Percentiles rank a stretch among this genome's conserved stretches.
Conservation (phyloP, 2,888 invertebrate genomes). For the Mimachlamys varia region DNA sequence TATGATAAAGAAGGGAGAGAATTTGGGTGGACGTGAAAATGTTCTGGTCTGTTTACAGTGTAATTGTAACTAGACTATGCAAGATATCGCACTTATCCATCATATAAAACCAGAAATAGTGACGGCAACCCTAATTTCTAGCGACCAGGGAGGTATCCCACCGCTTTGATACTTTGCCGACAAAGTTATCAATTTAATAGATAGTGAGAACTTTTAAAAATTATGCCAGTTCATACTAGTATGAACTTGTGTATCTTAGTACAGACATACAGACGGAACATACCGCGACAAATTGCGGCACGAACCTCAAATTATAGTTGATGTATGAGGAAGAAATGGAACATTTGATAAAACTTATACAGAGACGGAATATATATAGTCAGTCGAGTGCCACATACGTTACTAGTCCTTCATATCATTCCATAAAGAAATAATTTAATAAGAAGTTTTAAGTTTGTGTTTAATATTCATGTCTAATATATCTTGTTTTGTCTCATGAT, state of each 20-base stretch:
- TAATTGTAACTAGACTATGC: conserved; percentile 45
- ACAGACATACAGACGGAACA: not conserved
- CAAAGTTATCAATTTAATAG: conserved; percentile 36
- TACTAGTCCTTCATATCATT: not conserved
- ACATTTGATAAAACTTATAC: not conserved
- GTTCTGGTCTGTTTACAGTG: conserved; percentile 52
- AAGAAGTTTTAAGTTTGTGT: not conserved
- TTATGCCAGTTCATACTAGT: conserved; percentile 31
- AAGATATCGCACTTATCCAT: conserved; percentile 38
- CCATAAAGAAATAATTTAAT: not conserved
- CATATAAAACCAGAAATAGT: conserved; percentile 47
- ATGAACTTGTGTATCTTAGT: conserved; percentile 31
- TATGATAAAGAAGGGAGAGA: conserved; percentile 45
- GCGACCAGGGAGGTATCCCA: conserved; percentile 40
- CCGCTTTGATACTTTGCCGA: conserved; percentile 43
- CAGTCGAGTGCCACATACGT: not conserved
- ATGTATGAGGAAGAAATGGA: not conserved
- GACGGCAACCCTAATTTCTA: conserved; percentile 47
- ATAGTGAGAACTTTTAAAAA: conserved; percentile 36
- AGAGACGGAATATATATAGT: not conserved
- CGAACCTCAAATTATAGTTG: conserved; percentile 22
- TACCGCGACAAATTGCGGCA: not conserved
- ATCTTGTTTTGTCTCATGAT: too few species aligned
- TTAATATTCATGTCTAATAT: not conserved
- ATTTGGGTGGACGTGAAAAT: conserved; percentile 52